Evolutionary conservation across 2,113 vertebrate genomes (phyloP).

Genomic region (Stercorarius parasiticus): DNA sequence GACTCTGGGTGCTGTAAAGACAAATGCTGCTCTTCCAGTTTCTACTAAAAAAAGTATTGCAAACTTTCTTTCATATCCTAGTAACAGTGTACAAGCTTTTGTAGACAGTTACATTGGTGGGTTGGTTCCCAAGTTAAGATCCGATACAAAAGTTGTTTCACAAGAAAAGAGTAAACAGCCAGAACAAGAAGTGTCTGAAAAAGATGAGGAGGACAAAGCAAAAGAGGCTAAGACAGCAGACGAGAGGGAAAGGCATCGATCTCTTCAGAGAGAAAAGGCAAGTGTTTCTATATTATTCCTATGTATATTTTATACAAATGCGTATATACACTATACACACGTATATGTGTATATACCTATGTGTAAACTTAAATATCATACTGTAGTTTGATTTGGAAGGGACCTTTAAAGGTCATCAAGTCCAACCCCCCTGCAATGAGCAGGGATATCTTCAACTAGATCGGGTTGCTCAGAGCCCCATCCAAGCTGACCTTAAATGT

Average conservation of each 20-base stretch:
- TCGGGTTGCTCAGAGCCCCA: background rate
- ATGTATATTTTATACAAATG: background rate
- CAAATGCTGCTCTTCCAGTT: slow-evolving; percentile 31
- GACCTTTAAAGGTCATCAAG: background rate
- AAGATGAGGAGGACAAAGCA: slow-evolving; percentile 65
- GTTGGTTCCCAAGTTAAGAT: slow-evolving; percentile 86
- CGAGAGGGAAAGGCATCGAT: slow-evolving; percentile 84
- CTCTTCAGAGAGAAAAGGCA: slow-evolving; percentile 92
- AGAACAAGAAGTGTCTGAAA: slow-evolving; percentile 53
- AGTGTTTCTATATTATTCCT: background rate
- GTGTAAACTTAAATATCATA: background rate
- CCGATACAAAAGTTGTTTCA: slow-evolving; percentile 75
- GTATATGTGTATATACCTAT: fast-evolving
- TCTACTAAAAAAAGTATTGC: slow-evolving; percentile 85
- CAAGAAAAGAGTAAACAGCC: slow-evolving; percentile 66
- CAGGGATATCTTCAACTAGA: background rate
- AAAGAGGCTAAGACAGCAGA: slow-evolving; percentile 79
- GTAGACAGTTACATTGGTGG: slow-evolving; percentile 91
- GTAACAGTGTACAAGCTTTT: slow-evolving; percentile 90
- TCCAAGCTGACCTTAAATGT: background rate
- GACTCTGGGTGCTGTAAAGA: background rate
- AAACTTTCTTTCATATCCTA: slow-evolving; percentile 87
- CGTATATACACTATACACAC: background rate
- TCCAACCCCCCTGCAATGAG: background rate
- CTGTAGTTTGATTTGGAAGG: background rate